These are phyloP conservation scores for Sphenodon punctatus DNA, from an alignment of 2,797 vertebrate species.

Conservation along the genomic window DNA sequence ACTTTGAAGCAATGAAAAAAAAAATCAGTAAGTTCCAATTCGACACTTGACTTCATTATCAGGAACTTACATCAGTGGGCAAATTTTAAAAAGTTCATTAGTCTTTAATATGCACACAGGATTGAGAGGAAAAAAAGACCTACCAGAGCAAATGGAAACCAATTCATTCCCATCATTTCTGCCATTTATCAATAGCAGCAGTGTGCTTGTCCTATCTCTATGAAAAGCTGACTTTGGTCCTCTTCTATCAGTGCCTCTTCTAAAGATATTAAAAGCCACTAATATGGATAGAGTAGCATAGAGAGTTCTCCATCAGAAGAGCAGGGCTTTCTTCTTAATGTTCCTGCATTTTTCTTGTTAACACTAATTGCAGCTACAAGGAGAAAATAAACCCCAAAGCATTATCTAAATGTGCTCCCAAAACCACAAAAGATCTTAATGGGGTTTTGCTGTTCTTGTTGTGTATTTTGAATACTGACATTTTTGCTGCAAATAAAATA, in stretches of 20 bases:
- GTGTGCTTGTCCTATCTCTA: not conserved
- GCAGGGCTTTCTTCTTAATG: not conserved
- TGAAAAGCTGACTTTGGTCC: not conserved
- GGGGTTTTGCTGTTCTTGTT: too few species aligned
- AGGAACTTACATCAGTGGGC: not conserved
- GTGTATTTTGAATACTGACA: not conserved
- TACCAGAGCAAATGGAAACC: not conserved
- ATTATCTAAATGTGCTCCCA: not conserved
- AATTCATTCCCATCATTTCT: not conserved
- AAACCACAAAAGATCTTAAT: not conserved
- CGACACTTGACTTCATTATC: conserved; percentile 1
- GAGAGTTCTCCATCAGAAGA: not conserved
- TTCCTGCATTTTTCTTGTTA: not conserved
- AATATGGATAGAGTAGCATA: not conserved
- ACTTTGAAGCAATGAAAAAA: not conserved
- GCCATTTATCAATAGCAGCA: not conserved
- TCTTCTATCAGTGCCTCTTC: not conserved
- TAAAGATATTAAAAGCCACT: not conserved
- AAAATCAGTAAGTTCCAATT: not conserved
- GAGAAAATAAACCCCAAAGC: not conserved
- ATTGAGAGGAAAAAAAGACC: not conserved
- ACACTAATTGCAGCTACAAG: not conserved
- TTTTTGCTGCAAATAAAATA: not conserved
- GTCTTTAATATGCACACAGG: not conserved
- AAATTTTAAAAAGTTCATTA: not conserved